A percentile compares a stretch with the other conserved stretches of the same genome.
These are phyloP conservation scores for Leucopsar rothschildi DNA, from an alignment of 2,113 vertebrate species.

Conservation along the genomic window DNA sequence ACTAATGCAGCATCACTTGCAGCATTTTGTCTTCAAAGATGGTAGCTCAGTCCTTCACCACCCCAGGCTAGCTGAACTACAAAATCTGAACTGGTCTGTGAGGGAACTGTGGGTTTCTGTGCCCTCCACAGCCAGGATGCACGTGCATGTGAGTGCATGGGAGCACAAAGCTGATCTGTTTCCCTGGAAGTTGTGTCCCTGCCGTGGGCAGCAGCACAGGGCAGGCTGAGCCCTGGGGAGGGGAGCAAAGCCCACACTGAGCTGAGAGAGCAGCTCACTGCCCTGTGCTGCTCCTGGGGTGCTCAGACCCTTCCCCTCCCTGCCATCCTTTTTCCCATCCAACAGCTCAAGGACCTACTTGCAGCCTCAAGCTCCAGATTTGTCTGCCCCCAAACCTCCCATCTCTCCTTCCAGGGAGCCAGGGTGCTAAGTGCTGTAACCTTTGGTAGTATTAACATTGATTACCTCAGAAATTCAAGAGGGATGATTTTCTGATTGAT, in stretches of 20 bases:
- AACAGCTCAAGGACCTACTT: not conserved
- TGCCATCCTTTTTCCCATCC: not conserved
- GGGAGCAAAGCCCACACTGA: not conserved
- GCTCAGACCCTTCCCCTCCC: not conserved
- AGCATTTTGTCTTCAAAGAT: not conserved
- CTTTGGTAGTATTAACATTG: not conserved
- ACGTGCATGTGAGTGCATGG: too few species aligned
- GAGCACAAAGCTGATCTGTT: not conserved
- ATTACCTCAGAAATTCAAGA: not conserved
- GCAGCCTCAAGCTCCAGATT: not conserved
- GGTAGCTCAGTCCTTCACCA: not conserved
- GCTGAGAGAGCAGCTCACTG: not conserved
- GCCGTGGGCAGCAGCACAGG: not conserved
- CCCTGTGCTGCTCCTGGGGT: not conserved
- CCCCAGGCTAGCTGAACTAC: not conserved
- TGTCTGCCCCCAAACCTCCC: not conserved
- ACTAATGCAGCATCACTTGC: not conserved
- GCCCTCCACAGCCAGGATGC: not conserved
- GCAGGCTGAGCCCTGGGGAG: not conserved
- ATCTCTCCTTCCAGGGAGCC: not conserved
- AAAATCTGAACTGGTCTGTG: not conserved
- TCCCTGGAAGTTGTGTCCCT: not conserved
- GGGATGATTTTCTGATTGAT: conserved; percentile 1
- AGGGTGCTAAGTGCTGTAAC: not conserved
- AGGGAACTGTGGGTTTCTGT: not conserved